A percentile compares a stretch with the other conserved stretches of the same genome.
Evolutionary conservation across 2,888 invertebrate species (phyloP).

Genomic region (Nomada fucata): DNA sequence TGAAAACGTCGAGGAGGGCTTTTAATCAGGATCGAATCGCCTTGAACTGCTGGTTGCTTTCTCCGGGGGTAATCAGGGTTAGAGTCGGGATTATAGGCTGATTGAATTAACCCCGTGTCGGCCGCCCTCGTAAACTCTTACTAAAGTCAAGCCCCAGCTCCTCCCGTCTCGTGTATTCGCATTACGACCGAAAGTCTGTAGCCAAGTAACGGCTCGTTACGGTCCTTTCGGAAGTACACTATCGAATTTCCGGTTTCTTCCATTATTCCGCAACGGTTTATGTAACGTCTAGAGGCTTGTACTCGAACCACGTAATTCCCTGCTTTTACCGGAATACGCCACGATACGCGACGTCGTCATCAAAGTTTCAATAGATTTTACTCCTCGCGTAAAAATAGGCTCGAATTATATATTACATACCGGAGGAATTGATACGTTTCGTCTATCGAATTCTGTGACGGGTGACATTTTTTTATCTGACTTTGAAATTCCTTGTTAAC

Average conservation of each 20-base stretch:
- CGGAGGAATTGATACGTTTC: too few species aligned
- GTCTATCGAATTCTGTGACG: too few species aligned
- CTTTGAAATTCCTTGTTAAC: too few species aligned
- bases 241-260: conserved; percentile 72
- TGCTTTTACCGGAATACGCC: conserved; percentile 43
- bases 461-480: too few species aligned
- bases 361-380: neutral
- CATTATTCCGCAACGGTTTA: conserved; percentile 62
- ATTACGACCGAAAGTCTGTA: conserved; percentile 77
- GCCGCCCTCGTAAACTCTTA: conserved; percentile 83
- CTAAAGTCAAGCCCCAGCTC: conserved; percentile 81
- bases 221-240: conserved; percentile 64
- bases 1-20: conserved; percentile 67
- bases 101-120: conserved; percentile 83
- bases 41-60: conserved; percentile 63
- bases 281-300: conserved; percentile 50
- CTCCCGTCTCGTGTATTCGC: conserved; percentile 82
- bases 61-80: conserved; percentile 80
- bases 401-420: too few species aligned
- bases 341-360: conserved; percentile 16
- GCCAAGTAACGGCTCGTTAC: conserved; percentile 78
- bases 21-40: conserved; percentile 78
- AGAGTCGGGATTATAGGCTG: conserved; percentile 81
- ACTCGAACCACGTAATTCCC: conserved; percentile 31
- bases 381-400: too few species aligned